Conservation (phyloP, 1,140 invertebrate species). For the Drosophila micromelanica region DNA sequence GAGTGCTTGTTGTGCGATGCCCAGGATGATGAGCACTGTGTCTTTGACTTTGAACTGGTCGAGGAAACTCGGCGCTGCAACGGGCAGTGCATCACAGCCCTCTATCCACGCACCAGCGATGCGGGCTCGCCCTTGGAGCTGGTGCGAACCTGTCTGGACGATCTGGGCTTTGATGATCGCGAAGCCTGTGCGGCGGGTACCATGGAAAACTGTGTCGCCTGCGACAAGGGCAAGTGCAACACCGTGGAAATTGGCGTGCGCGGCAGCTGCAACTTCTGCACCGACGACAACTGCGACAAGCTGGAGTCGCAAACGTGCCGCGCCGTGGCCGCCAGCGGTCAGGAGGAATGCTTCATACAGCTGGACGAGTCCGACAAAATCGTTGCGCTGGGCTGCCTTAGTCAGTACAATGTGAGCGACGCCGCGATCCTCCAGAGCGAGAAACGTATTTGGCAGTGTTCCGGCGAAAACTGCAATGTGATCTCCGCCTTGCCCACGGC, state of each 20-base stretch:
- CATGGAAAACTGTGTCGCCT: conserved; percentile 56
- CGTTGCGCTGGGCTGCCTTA: conserved; percentile 64
- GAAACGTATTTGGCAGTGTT: conserved; percentile 69
- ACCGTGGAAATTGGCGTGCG: conserved; percentile 56
- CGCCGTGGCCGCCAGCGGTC: conserved; percentile 45
- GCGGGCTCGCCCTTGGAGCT: conserved; percentile 53
- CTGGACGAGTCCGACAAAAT: conserved; percentile 45
- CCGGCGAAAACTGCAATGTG: conserved; percentile 72
- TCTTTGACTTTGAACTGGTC: conserved; percentile 52
- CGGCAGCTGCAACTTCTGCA: conserved; percentile 64
- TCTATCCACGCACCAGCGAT: conserved; percentile 65
- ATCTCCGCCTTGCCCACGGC: conserved; percentile 42
- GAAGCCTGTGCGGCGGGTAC: conserved; percentile 46
- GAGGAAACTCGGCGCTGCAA: conserved; percentile 52
- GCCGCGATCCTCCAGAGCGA: conserved; percentile 27
- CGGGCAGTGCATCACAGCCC: conserved; percentile 68
- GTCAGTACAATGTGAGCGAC: conserved; percentile 69
- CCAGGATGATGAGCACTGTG: conserved; percentile 55
- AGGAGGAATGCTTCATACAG: conserved; percentile 71
- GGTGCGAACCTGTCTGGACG: conserved; percentile 67
- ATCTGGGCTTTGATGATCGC: conserved; percentile 67
- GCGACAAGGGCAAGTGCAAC: conserved; percentile 53
- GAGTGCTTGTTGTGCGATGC: conserved; percentile 69
- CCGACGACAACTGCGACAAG: conserved; percentile 53
- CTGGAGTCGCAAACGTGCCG: conserved; percentile 59